These are phyloP conservation scores for Columba livia DNA, from an alignment of 2,113 vertebrate species.

Conservation along the genomic window DNA sequence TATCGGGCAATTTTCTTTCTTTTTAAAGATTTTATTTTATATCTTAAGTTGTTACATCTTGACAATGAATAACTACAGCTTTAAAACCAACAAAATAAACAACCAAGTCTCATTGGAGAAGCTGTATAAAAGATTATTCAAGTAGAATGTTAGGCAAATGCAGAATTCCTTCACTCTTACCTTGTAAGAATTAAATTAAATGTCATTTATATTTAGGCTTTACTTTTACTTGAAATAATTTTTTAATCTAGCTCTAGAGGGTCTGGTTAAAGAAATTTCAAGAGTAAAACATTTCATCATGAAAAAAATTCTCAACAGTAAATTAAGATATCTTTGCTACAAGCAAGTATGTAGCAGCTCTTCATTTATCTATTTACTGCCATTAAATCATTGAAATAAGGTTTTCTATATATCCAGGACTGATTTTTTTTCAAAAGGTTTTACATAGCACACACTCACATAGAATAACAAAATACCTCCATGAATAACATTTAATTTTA, in stretches of 20 bases:
- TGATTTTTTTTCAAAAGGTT: neutral
- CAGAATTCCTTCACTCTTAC: neutral
- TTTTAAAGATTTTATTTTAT: neutral
- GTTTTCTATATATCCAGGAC: neutral
- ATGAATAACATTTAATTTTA: neutral
- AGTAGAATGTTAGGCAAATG: neutral
- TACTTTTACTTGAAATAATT: neutral
- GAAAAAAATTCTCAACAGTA: neutral
- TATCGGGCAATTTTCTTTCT: neutral
- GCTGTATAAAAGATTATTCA: neutral
- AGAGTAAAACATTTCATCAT: neutral
- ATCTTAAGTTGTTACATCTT: neutral
- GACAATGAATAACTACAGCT: neutral
- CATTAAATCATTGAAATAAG: neutral
- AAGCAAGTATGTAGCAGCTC: neutral
- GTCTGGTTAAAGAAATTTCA: neutral
- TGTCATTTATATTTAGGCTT: neutral
- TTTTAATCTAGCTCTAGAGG: neutral
- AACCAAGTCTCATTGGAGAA: neutral
- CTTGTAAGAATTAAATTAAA: neutral
- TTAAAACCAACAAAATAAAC: neutral
- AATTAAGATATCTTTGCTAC: neutral
- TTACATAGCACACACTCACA: neutral
- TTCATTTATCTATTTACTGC: neutral
- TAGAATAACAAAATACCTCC: neutral